These are phyloP conservation scores for Corydoras maculifer DNA, from an alignment of 2,113 vertebrate species.

Conservation along the genomic window DNA sequence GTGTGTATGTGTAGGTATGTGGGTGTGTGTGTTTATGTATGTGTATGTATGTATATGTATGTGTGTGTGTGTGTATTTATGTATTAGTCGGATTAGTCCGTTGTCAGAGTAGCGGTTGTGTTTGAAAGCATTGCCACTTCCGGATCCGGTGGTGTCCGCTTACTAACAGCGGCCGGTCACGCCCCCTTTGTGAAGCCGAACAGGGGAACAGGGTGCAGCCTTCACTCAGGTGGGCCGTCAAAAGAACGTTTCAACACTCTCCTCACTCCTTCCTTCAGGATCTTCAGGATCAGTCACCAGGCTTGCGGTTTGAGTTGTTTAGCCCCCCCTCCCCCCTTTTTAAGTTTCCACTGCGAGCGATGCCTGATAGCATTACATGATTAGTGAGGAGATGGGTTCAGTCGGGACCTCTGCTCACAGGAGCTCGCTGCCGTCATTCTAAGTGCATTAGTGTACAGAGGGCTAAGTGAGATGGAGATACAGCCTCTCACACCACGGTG, in stretches of 20 bases:
- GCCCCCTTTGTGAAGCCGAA: conserved; percentile 4
- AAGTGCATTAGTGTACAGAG: conserved; percentile 3
- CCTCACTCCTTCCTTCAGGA: conserved; percentile 13
- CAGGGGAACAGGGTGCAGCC: neutral
- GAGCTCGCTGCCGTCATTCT: conserved; percentile 12
- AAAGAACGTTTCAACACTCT: conserved; percentile 42
- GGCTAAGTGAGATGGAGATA: conserved; percentile 14
- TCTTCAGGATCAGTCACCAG: conserved; percentile 26
- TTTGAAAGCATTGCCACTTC: conserved; percentile 11
- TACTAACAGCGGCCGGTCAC: conserved; percentile 14
- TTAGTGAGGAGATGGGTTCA: neutral
- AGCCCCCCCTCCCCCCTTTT: neutral
- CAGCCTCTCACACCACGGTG: neutral
- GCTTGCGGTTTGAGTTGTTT: neutral
- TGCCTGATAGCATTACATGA: conserved; percentile 2
- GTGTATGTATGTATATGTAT: too few relatives aligned
- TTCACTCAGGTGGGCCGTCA: conserved; percentile 47
- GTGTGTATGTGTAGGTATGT: too few relatives aligned
- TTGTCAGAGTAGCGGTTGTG: conserved; percentile 3
- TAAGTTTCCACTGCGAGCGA: conserved; percentile 13
- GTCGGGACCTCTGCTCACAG: neutral
- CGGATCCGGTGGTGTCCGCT: conserved; percentile 13
- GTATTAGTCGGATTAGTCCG: neutral
- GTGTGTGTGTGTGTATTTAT: too few relatives aligned
- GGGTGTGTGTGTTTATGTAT: too few relatives aligned